Base-by-base conservation (phyloP, 2,797 vertebrate genomes). In the Oreonectes daqikongensis region DNA sequence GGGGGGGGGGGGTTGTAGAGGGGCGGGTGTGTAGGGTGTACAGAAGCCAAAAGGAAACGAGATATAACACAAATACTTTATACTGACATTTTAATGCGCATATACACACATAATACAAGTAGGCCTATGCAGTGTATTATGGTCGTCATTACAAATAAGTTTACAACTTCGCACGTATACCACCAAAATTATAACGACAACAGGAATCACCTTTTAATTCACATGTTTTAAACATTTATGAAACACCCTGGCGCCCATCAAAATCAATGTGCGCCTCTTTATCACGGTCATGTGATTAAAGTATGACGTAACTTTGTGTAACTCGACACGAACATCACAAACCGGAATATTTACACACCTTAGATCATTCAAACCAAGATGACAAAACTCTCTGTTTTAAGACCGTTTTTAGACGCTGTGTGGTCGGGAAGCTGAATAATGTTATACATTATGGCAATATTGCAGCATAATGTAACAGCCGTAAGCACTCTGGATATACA, bases 221-320 rank as follows among this genome's bases (percentile, higher is more conserved):
- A 28, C 35, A 44, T 1, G 35, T 8, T n/a, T 50, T 32, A 7
- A 42, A 59, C 28, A 50, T 38, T 24, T 2, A 22, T 66, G 64
- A 61, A n/a, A 48, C 38, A 30, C 30, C 11, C n/a, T 30, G 44
- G n/a, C 73, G 38, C 57, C 7, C 40, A 30, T 32, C 10, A 44
- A 73, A 76, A 66, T 81, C 67, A 52, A 18, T 35, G 24, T 14
- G 53, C 38, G 64, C 28, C 35, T 80, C 87, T 85, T 88, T 77
- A 68, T 55, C n/a, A 50, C 18, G 28, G 74, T 79, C 76, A 69
- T 63, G 61, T 75, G 78, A 76, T 24, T 22, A 70, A 76, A 40
- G 46, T 86, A 88, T 93, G 93, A 93, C 91, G 91, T 93, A 92
- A 89, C 84, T 87, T 89, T 82, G 86, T 92, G 93, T 91, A 93